Percentiles rank a stretch among this genome's conserved stretches.
phyloP scores from a whole-genome alignment of 37 sponge, comb jelly and placozoan genomes.

The Theonella swinhoei region DNA sequence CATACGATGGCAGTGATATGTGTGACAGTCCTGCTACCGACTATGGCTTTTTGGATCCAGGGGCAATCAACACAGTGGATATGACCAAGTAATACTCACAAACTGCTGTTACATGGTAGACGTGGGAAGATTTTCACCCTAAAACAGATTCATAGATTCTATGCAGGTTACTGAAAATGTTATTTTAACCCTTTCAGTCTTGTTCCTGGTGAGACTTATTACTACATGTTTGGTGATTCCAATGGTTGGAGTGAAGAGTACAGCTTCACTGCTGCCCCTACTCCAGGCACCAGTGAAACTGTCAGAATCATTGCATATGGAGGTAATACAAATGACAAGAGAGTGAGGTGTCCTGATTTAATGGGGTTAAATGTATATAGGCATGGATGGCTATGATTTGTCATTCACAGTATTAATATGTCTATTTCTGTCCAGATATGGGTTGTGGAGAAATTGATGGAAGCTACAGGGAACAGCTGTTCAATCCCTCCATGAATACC shows the following conservation, averaged over 20 bases:
- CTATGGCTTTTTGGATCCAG: conserved; percentile 74
- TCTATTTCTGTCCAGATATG: no score
- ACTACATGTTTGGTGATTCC: conserved; percentile 56
- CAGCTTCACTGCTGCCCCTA: conserved; percentile 22
- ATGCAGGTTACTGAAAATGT: no score
- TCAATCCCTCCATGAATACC: conserved; percentile 64
- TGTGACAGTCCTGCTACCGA: conserved; percentile 77
- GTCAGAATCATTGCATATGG: conserved; percentile 65
- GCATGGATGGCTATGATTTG: no score
- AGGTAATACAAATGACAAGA: no score
- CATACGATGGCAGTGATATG: conserved; percentile 73
- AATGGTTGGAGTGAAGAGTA: conserved; percentile 59
- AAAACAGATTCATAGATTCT: no score
- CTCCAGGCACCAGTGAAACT: conserved; percentile 15
- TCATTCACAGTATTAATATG: no score
- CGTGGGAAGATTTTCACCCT: background rate
- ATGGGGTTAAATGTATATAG: no score
- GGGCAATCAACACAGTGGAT: conserved; percentile 46
- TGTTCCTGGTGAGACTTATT: conserved; percentile 51
- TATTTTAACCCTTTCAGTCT: conserved; percentile 44
- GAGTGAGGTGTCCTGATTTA: no score
- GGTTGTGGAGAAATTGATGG: conserved; percentile 65
- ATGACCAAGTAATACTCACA: conserved; percentile 21
- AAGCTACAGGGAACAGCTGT: conserved; percentile 26
- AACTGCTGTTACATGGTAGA: background rate